Conservation (phyloP, 53 echinoderm and acorn worm species). For the Luidia sarsii region DNA sequence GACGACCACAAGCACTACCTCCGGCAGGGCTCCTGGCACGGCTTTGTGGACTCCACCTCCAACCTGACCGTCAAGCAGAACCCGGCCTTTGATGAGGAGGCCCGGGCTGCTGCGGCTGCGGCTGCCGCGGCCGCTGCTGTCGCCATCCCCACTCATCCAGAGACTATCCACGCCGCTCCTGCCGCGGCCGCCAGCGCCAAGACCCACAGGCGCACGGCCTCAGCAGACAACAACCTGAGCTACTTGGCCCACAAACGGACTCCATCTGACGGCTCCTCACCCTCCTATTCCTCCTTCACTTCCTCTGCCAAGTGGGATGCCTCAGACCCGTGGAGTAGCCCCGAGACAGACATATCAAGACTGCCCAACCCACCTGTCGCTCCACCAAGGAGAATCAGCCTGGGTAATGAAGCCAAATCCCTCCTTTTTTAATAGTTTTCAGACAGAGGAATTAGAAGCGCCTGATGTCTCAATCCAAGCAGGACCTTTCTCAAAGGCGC, state of each 20-base stretch:
- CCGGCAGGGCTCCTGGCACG: conserved; percentile 56
- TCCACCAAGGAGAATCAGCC: conserved; percentile 79
- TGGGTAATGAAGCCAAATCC: conserved; percentile 61
- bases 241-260: conserved; percentile 73
- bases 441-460: too few species aligned
- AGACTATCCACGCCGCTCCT: too few species aligned
- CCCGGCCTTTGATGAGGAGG: conserved; percentile 54
- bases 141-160: too few species aligned
- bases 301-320: conserved; percentile 65
- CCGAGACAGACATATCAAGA: conserved; percentile 59
- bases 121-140: not conserved
- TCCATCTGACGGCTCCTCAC: conserved; percentile 86
- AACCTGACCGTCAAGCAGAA: conserved; percentile 56
- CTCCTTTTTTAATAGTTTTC: too few species aligned
- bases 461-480: too few species aligned
- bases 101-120: conserved; percentile 11
- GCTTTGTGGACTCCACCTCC: conserved; percentile 39
- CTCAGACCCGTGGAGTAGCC: conserved; percentile 91
- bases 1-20: conserved; percentile 49
- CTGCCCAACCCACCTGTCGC: conserved; percentile 81
- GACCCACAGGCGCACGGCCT: conserved; percentile 84
- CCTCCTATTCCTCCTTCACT: conserved; percentile 69
- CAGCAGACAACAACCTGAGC: conserved; percentile 86
- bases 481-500: too few species aligned
- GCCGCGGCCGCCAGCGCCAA: conserved; percentile 38